phyloP scores from a whole-genome alignment of 2,888 invertebrate species.

The Drosophila eohydei region DNA sequence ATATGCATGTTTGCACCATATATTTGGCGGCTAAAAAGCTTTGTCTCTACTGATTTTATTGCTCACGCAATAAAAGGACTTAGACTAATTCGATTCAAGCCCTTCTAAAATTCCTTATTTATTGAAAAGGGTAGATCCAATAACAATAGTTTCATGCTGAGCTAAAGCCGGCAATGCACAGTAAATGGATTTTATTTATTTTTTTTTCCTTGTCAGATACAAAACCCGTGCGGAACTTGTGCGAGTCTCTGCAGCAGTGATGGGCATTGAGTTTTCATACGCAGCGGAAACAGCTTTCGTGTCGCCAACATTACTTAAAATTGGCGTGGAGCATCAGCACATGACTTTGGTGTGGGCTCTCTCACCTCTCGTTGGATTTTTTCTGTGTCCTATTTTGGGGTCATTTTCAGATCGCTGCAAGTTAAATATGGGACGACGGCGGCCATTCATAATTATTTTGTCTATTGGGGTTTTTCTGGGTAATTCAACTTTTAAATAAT shows the following conservation, averaged over 20 bases:
- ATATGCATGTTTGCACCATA: slow-evolving; percentile 1
- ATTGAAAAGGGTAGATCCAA: slow-evolving; percentile 24
- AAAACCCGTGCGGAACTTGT: slow-evolving; percentile 93
- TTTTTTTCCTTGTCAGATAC: slow-evolving; percentile 86
- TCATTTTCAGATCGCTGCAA: slow-evolving; percentile 96
- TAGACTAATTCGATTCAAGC: slow-evolving; percentile 10
- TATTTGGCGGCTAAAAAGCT: not conserved
- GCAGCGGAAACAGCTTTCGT: slow-evolving; percentile 99
- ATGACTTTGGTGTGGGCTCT: slow-evolving; percentile 98
- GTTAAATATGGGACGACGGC: slow-evolving; percentile 91
- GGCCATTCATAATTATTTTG: slow-evolving; percentile 96
- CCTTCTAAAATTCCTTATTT: slow-evolving; percentile 1
- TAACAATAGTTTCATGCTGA: slow-evolving; percentile 19
- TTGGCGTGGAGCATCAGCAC: slow-evolving; percentile 95
- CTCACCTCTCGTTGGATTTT: slow-evolving; percentile 97
- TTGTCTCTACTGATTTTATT: not conserved
- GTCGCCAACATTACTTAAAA: slow-evolving; percentile 96
- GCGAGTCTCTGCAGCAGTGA: slow-evolving; percentile 96
- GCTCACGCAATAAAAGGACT: slow-evolving; percentile 19
- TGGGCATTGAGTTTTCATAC: slow-evolving; percentile 99
- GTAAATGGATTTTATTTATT: slow-evolving; percentile 17
- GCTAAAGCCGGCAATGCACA: not conserved
- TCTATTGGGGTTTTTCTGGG: slow-evolving; percentile 95
- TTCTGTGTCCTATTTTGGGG: slow-evolving; percentile 95
- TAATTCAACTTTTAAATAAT: slow-evolving; percentile 82